Percentiles rank a stretch among this genome's conserved stretches.
These are phyloP conservation scores for Hiodon alosoides DNA, from an alignment of 2,113 vertebrate genomes.

Conservation along the genomic window DNA sequence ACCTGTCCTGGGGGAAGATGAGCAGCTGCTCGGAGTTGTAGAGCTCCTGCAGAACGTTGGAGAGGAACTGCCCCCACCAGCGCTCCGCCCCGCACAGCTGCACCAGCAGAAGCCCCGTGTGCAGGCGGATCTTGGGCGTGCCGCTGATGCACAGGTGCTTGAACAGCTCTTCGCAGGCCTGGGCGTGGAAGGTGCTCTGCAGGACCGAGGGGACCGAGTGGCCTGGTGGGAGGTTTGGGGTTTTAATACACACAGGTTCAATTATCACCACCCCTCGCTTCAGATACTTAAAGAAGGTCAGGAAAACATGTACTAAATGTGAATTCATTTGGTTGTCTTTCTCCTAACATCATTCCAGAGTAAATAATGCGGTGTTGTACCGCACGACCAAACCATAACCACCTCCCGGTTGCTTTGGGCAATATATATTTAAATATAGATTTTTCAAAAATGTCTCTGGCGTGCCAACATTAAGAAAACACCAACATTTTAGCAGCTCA, in stretches of 20 bases:
- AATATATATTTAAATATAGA: too few species aligned
- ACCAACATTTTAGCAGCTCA: too few species aligned
- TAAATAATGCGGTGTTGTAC: too few species aligned
- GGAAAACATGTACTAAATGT: too few species aligned
- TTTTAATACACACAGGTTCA: not conserved
- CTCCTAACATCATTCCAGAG: too few species aligned
- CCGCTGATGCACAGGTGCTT: slow-evolving; percentile 98
- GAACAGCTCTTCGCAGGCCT: slow-evolving; percentile 96
- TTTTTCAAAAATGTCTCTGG: too few species aligned
- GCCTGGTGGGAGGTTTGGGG: slow-evolving; percentile 50
- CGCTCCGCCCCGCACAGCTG: slow-evolving; percentile 93
- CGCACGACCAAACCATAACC: too few species aligned
- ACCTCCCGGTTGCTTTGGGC: too few species aligned
- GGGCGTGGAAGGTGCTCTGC: slow-evolving; percentile 89
- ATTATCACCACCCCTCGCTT: not conserved
- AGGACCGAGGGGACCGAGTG: slow-evolving; percentile 91
- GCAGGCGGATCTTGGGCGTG: slow-evolving; percentile 91
- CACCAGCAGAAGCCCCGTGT: slow-evolving; percentile 89
- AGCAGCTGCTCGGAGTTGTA: slow-evolving; percentile 98
- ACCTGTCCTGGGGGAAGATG: slow-evolving; percentile 98
- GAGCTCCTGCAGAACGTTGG: slow-evolving; percentile 93
- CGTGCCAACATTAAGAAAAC: too few species aligned
- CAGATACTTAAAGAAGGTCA: too few species aligned
- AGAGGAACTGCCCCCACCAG: slow-evolving; percentile 98
- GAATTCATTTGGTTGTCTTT: too few species aligned